These are phyloP conservation scores for Oryzias sinensis DNA, from an alignment of 2,797 vertebrate species.

Conservation along the genomic window DNA sequence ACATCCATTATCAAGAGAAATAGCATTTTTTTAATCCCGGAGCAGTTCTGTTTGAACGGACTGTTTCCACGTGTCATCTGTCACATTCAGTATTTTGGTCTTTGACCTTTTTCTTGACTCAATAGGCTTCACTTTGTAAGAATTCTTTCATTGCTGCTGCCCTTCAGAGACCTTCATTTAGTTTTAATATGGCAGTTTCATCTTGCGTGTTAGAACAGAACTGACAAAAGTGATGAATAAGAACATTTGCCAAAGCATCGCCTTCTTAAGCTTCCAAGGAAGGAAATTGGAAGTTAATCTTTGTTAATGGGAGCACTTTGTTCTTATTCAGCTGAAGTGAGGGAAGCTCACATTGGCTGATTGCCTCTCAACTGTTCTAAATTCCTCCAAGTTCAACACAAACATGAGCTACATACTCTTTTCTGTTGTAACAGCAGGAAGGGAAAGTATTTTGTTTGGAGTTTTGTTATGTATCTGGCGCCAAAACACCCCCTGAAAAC, in stretches of 20 bases:
- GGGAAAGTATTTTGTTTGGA: too few relatives aligned
- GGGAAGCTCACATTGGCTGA: conserved; percentile 27
- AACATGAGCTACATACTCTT: not conserved
- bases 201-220: conserved; percentile 36
- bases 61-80: conserved; percentile 17
- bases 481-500: too few relatives aligned
- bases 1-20: conserved; percentile 10
- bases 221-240: conserved; percentile 40
- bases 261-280: conserved; percentile 28
- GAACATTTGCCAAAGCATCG: conserved; percentile 35
- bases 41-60: conserved; percentile 1
- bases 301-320: conserved; percentile 44
- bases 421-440: too few relatives aligned
- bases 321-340: conserved; percentile 39
- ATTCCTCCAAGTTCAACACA: conserved; percentile 23
- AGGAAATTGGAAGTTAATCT: conserved; percentile 30
- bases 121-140: conserved; percentile 21
- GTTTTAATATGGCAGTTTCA: conserved; percentile 36
- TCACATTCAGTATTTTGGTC: conserved; percentile 25
- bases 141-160: conserved; percentile 25
- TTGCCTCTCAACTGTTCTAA: conserved; percentile 37
- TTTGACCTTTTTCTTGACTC: conserved; percentile 16
- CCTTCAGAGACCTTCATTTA: conserved; percentile 40
- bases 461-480: too few relatives aligned
- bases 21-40: conserved; percentile 1